phyloP scores from a whole-genome alignment of 2,888 invertebrate genomes.

The Himalopsyche tibetana region DNA sequence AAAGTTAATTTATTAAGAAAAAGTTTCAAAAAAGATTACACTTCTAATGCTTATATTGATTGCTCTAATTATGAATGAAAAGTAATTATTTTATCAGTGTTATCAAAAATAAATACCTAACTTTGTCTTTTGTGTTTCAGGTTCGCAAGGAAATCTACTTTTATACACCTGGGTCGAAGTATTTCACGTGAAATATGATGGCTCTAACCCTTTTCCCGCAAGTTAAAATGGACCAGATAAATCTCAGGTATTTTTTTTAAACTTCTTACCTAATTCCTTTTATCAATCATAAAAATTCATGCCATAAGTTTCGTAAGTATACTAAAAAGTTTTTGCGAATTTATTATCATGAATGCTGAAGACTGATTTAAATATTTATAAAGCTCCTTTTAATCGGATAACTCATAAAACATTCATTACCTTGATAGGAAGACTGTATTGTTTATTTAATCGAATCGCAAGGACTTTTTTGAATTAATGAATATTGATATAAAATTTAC shows the following conservation, averaged over 20 bases:
- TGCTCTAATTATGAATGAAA: too few species aligned
- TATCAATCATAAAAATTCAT: conserved; percentile 43
- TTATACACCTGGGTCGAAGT: conserved; percentile 10
- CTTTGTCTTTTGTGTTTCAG: conserved; percentile 9
- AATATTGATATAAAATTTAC: too few species aligned
- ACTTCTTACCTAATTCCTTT: conserved; percentile 38
- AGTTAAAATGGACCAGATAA: conserved; percentile 43
- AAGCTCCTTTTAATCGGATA: too few species aligned
- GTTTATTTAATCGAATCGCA: too few species aligned
- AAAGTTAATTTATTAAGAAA: too few species aligned
- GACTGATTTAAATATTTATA: too few species aligned
- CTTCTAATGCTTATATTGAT: too few species aligned
- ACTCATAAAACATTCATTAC: too few species aligned
- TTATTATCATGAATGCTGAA: background rate
- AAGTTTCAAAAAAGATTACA: too few species aligned
- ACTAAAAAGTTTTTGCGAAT: background rate
- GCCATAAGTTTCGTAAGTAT: background rate
- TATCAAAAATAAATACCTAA: background rate
- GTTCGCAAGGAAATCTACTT: background rate
- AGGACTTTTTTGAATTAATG: too few species aligned
- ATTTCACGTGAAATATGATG: conserved; percentile 30
- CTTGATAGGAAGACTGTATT: too few species aligned
- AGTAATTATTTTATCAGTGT: too few species aligned
- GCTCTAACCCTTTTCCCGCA: conserved; percentile 37
- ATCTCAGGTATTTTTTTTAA: conserved; percentile 30